Percentiles rank a stretch among this genome's conserved stretches.
Conservation (phyloP, 2,113 vertebrate species). For the Rostratula benghalensis region DNA sequence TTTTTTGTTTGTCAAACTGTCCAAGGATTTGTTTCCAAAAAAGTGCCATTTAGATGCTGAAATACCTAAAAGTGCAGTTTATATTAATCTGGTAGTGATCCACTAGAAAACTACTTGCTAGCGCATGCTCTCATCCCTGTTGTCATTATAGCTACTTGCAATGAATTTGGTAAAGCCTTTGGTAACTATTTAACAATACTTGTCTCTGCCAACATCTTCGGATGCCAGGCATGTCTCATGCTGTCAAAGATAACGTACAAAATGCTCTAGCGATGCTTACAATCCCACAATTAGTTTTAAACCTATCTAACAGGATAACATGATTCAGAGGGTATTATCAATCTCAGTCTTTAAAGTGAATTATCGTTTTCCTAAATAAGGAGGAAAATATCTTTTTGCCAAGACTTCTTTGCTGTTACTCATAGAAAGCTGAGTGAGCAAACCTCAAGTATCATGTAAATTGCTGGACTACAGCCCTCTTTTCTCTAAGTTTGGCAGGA, state of each 20-base stretch:
- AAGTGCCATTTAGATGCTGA: not conserved
- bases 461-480: not conserved
- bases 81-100: not conserved
- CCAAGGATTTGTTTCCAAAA: not conserved
- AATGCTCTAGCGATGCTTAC: not conserved
- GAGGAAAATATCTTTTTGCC: not conserved
- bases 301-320: not conserved
- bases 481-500: not conserved
- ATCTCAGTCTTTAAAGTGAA: not conserved
- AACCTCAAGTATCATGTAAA: not conserved
- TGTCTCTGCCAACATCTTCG: not conserved
- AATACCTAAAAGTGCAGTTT: not conserved
- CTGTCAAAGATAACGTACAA: not conserved
- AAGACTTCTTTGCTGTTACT: not conserved
- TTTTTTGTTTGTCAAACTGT: not conserved
- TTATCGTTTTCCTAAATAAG: not conserved
- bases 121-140: not conserved
- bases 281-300: not conserved
- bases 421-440: not conserved
- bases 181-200: not conserved
- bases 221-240: not conserved
- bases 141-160: not conserved
- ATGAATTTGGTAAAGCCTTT: not conserved
- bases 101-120: not conserved
- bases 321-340: not conserved